Evolutionary conservation across 2,797 vertebrate species (phyloP).

Genomic region (Danio albolineatus): DNA sequence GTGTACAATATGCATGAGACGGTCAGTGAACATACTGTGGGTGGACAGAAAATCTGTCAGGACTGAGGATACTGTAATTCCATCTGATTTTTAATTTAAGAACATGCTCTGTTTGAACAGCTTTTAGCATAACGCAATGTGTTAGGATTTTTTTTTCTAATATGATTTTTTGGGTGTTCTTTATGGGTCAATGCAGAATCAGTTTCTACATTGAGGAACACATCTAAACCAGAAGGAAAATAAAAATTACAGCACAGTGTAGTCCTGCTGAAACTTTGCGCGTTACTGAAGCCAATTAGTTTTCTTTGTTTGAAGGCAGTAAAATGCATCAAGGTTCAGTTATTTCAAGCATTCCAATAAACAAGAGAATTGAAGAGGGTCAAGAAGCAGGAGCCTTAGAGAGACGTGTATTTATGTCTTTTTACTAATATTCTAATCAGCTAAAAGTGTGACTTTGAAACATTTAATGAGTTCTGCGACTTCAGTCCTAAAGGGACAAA

Average conservation of each 20-base stretch:
- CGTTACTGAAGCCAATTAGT: conserved; percentile 20
- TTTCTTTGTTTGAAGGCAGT: not conserved
- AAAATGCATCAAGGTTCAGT: conserved; percentile 12
- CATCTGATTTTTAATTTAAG: not conserved
- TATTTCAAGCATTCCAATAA: conserved; percentile 5
- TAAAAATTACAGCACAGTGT: not conserved
- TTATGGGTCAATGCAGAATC: not conserved
- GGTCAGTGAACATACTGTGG: not conserved
- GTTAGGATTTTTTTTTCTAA: not conserved
- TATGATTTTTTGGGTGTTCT: conserved; percentile 2
- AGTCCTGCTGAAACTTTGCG: not conserved
- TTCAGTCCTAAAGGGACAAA: conserved; percentile 25
- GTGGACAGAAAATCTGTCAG: not conserved
- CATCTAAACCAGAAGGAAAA: not conserved
- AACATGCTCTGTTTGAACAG: not conserved
- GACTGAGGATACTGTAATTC: too few species aligned
- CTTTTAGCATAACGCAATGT: not conserved
- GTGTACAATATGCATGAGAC: not conserved
- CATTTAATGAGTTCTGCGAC: conserved; percentile 46
- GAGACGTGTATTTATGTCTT: not conserved
- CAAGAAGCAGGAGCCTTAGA: not conserved
- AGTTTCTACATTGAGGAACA: not conserved
- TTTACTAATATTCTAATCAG: conserved; percentile 41
- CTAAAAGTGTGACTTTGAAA: conserved; percentile 47
- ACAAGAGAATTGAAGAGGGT: conserved; percentile 6